These are phyloP conservation scores for Tinea trinotella DNA, from an alignment of 2,888 invertebrate species.

Conservation along the genomic window DNA sequence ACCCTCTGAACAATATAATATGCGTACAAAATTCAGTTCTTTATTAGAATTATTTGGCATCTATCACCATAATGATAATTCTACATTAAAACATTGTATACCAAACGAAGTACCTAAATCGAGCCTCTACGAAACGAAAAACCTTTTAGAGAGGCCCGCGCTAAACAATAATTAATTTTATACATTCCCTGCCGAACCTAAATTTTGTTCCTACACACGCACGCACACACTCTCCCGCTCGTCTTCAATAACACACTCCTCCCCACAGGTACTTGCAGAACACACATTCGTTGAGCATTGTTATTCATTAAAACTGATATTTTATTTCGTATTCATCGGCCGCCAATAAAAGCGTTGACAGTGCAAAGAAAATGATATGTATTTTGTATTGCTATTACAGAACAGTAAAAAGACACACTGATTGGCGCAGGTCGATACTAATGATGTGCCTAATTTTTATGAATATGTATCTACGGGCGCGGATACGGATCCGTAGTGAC, in stretches of 20 bases:
- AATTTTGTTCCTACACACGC: constrained; percentile 55
- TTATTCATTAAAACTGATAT: constrained; percentile 26
- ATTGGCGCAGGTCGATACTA: no score
- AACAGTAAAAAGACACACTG: no score
- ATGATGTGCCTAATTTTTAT: no score
- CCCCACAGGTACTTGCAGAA: background rate
- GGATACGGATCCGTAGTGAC: no score
- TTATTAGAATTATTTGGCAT: constrained; percentile 73
- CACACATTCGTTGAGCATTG: constrained; percentile 27
- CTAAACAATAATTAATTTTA: background rate
- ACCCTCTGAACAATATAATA: constrained; percentile 70
- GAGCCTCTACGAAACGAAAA: constrained; percentile 55
- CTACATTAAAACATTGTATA: constrained; percentile 65
- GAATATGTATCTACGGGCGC: no score
- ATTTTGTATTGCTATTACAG: constrained; percentile 17
- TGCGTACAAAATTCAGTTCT: constrained; percentile 72
- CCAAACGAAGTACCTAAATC: constrained; percentile 57
- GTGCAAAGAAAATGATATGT: constrained; percentile 18
- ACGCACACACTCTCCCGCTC: constrained; percentile 31
- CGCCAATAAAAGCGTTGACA: no score
- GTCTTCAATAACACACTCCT: background rate
- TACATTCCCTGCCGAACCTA: constrained; percentile 64
- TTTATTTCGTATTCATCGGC: no score
- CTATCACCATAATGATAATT: constrained; percentile 64
- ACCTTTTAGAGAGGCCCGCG: constrained; percentile 31